Conservation (phyloP, 2,888 invertebrate species). For the Pristionchus mayeri region DNA sequence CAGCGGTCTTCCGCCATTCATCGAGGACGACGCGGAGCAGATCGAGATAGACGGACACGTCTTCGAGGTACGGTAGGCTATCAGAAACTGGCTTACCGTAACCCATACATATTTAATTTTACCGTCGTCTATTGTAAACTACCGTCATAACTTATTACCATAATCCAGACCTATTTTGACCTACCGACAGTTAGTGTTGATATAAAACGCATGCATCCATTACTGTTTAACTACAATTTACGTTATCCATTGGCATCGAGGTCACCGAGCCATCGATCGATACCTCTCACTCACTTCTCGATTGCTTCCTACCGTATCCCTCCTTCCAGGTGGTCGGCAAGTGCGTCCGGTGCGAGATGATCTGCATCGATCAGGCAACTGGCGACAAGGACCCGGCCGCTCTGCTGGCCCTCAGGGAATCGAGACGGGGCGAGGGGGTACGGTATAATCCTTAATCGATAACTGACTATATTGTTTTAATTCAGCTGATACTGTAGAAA, state of each 20-base stretch:
- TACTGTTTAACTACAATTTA: background rate
- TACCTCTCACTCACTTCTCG: background rate
- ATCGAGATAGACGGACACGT: constrained; percentile 82
- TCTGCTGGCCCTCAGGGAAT: constrained; percentile 74
- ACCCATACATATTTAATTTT: no score
- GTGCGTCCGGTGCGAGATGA: constrained; percentile 94
- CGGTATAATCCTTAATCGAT: constrained; percentile 2
- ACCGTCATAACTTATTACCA: no score
- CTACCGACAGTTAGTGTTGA: no score
- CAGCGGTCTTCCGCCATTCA: constrained; percentile 82
- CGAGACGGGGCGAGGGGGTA: constrained; percentile 66
- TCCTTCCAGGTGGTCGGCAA: constrained; percentile 79
- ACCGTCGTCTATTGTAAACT: no score
- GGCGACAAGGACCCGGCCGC: constrained; percentile 81
- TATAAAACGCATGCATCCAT: no score
- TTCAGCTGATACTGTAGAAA: background rate
- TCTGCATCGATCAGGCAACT: constrained; percentile 91
- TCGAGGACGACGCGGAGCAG: constrained; percentile 85
- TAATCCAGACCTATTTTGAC: no score
- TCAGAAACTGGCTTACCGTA: no score
- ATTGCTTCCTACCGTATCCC: background rate
- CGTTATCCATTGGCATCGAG: background rate
- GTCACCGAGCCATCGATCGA: background rate
- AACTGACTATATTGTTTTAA: background rate
- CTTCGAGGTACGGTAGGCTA: constrained; percentile 64